Conservation (phyloP, 1,140 invertebrate genomes). For the Zelostemma sp. region DNA sequence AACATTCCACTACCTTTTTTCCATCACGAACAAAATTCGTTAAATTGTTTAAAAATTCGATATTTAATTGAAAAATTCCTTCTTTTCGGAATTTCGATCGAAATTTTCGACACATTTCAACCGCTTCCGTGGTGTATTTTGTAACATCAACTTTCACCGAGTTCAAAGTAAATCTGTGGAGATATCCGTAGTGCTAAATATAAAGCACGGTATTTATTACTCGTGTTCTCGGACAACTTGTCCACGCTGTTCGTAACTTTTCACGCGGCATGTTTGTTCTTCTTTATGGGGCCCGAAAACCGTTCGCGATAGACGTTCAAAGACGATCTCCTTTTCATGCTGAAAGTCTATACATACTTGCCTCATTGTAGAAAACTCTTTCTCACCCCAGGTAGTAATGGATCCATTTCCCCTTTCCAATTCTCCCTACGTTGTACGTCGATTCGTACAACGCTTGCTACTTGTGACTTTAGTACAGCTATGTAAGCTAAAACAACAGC, state of each 20-base stretch:
- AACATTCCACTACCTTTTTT: too few species aligned
- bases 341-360: conserved; percentile 6
- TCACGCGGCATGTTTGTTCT: conserved; percentile 1
- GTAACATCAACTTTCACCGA: too few species aligned
- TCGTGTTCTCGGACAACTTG: background rate
- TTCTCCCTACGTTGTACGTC: conserved; percentile 1
- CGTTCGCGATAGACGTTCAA: background rate
- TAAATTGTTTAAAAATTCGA: too few species aligned
- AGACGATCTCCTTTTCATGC: conserved; percentile 8
- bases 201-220: background rate
- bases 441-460: conserved; percentile 1
- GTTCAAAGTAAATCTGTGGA: too few species aligned
- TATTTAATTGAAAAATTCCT: background rate
- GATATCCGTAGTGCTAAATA: background rate
- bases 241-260: conserved; percentile 8
- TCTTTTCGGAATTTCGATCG: background rate
- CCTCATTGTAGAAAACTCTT: background rate
- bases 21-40: too few species aligned
- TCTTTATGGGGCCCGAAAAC: background rate
- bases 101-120: too few species aligned
- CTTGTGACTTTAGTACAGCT: conserved; percentile 4
- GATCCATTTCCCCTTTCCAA: conserved; percentile 11
- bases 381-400: conserved; percentile 12
- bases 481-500: background rate
- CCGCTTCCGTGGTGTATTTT: too few species aligned